A percentile compares a stretch with the other conserved stretches of the same genome.
phyloP scores from a whole-genome alignment of 2,797 vertebrate species.

The Alectoris magna region DNA sequence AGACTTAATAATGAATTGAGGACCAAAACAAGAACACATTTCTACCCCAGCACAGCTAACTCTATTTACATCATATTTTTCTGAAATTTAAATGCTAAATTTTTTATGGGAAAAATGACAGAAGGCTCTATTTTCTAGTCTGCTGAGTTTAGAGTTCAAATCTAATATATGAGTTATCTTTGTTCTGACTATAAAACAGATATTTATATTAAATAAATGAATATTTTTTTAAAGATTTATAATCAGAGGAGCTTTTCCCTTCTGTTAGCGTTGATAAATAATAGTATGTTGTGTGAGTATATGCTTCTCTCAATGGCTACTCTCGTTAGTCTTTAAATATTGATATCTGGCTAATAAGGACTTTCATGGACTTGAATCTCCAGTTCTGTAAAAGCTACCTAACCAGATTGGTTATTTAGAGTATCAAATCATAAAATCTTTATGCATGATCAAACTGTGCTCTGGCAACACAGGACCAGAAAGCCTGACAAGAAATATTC shows the following conservation, averaged over 20 bases:
- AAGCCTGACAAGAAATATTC: neutral
- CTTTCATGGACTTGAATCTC: neutral
- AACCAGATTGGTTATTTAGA: neutral
- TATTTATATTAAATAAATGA: neutral
- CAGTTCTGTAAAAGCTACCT: neutral
- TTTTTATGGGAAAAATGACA: neutral
- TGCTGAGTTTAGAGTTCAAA: neutral
- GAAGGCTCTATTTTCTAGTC: neutral
- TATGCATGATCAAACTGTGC: neutral
- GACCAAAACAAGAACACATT: conserved; percentile 13
- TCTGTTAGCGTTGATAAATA: neutral
- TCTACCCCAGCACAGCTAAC: neutral
- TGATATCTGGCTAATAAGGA: conserved; percentile 6
- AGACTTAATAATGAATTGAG: conserved; percentile 29
- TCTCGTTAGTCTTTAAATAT: neutral
- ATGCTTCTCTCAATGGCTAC: neutral
- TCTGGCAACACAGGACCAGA: neutral
- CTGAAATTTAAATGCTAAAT: neutral
- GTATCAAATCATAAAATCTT: neutral
- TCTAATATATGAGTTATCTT: neutral
- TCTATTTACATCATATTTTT: neutral
- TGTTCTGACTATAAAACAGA: neutral
- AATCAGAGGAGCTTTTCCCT: neutral
- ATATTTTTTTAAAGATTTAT: neutral
- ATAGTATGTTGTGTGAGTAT: neutral